Percentiles rank a stretch among this genome's conserved stretches.
phyloP scores from a whole-genome alignment of 2,113 vertebrate species.

The Ellobius talpinus region DNA sequence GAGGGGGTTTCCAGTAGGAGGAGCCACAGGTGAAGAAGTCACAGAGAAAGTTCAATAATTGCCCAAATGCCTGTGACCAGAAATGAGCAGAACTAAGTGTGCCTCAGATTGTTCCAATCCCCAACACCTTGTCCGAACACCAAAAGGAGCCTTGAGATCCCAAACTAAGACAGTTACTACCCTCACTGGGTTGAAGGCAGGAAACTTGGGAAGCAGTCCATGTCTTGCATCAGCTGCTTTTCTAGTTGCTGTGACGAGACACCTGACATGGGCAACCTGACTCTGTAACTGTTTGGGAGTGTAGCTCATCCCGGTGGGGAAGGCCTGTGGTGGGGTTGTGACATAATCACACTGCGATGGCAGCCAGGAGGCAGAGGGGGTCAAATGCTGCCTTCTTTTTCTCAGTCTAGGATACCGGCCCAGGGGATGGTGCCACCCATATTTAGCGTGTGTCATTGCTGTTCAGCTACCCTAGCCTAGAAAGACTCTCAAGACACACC shows the following conservation, averaged over 20 bases:
- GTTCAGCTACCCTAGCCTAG: too few relatives aligned
- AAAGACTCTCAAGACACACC: background rate
- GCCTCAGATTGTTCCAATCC: background rate
- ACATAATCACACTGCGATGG: too few relatives aligned
- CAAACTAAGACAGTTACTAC: background rate
- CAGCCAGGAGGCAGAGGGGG: background rate
- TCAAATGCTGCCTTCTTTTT: too few relatives aligned
- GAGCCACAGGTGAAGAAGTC: background rate
- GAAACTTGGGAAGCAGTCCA: background rate
- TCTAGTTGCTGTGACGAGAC: background rate
- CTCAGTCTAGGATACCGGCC: background rate
- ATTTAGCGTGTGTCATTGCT: background rate
- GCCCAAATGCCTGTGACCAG: background rate
- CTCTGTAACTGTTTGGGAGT: background rate
- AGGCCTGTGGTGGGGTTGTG: background rate
- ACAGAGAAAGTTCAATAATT: background rate
- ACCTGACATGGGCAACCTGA: background rate
- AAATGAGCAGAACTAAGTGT: background rate
- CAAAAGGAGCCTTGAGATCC: background rate
- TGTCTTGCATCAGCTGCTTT: background rate
- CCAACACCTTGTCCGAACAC: background rate
- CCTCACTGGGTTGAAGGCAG: background rate
- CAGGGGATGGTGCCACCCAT: background rate
- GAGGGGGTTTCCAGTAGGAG: background rate
- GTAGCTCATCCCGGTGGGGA: background rate